Percentiles rank a stretch among this genome's conserved stretches.
Conservation (phyloP, 1,140 invertebrate species). For the Bombyx mandarina region DNA sequence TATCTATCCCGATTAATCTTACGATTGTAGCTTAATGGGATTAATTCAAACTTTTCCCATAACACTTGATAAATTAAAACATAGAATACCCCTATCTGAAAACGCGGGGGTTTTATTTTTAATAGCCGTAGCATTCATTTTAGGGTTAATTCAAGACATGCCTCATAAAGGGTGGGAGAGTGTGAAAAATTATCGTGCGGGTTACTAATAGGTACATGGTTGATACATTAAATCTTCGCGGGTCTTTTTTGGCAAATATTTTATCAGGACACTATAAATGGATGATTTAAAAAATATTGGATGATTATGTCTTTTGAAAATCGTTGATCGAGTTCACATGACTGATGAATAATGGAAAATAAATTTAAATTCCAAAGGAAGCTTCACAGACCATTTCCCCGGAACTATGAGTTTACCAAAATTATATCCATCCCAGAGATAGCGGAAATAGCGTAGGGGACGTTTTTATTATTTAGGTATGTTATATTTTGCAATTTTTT, state of each 20-base stretch:
- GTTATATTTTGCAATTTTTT: slow-evolving; percentile 69
- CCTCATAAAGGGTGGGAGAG: background rate
- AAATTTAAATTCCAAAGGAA: slow-evolving; percentile 39
- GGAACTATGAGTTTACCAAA: slow-evolving; percentile 54
- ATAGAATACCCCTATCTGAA: slow-evolving; percentile 41
- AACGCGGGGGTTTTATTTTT: slow-evolving; percentile 29
- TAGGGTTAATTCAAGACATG: slow-evolving; percentile 19
- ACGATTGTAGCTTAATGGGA: too few species aligned
- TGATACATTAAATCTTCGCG: background rate
- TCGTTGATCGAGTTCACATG: too few species aligned
- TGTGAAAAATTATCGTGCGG: slow-evolving; percentile 5
- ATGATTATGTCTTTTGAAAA: too few species aligned
- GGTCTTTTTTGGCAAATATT: too few species aligned
- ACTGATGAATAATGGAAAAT: background rate
- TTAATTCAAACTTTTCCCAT: slow-evolving; percentile 50
- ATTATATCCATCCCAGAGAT: slow-evolving; percentile 43
- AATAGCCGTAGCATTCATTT: slow-evolving; percentile 10
- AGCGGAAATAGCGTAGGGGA: slow-evolving; percentile 28
- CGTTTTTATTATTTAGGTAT: slow-evolving; percentile 59
- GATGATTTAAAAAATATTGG: too few species aligned
- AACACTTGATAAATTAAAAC: slow-evolving; percentile 43
- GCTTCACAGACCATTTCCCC: slow-evolving; percentile 52
- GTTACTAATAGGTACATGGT: background rate
- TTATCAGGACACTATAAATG: too few species aligned
- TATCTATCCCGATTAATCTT: too few species aligned